phyloP scores from a whole-genome alignment of 2,797 vertebrate species.

The Micropoecilia bifurca region DNA sequence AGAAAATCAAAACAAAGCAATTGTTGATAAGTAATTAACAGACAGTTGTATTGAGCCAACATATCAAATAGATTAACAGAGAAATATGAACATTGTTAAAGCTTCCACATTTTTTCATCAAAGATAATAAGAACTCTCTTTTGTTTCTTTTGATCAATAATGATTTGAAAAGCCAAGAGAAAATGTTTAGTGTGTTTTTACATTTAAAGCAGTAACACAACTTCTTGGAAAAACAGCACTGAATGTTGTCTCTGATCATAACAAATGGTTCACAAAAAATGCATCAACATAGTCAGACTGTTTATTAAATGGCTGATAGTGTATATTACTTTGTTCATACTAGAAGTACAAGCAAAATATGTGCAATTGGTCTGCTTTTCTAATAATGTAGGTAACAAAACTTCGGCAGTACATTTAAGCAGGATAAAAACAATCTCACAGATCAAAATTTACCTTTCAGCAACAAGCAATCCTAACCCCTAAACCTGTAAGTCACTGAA shows the following conservation, averaged over 20 bases:
- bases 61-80: not conserved
- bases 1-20: not conserved
- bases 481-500: slow-evolving; percentile 4
- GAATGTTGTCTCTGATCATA: not conserved
- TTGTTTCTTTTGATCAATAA: not conserved
- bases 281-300: not conserved
- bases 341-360: not conserved
- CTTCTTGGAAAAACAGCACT: not conserved
- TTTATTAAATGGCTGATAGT: not conserved
- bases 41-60: not conserved
- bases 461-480: not conserved
- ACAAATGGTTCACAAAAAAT: not conserved
- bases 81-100: not conserved
- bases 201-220: not conserved
- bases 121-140: not conserved
- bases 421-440: not conserved
- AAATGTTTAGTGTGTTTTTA: not conserved
- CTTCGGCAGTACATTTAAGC: not conserved
- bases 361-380: too few relatives aligned
- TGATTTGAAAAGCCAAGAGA: not conserved
- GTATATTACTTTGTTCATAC: not conserved
- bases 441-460: not conserved
- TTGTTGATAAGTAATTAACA: not conserved
- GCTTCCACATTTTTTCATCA: not conserved
- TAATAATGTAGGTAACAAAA: not conserved